Evolutionary conservation across 1,140 invertebrate genomes (phyloP).

Genomic region (Neocloeon triangulifer): DNA sequence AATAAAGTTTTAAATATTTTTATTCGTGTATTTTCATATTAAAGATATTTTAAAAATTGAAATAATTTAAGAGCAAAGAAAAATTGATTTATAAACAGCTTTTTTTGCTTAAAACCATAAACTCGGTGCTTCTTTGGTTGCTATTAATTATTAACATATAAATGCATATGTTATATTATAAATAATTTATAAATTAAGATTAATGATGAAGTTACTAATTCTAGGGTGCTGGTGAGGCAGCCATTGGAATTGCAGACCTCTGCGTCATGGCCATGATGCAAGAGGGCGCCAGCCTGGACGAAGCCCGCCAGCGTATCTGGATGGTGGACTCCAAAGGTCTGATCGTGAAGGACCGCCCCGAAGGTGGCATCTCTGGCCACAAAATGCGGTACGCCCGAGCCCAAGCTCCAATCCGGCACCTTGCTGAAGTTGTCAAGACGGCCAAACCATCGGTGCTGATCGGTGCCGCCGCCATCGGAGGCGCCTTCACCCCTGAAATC

Average conservation of each 20-base stretch:
- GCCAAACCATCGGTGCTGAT: conserved; percentile 72
- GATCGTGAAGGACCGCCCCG: conserved; percentile 51
- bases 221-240: no score
- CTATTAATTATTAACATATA: no score
- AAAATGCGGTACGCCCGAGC: conserved; percentile 55
- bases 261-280: conserved; percentile 70
- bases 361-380: conserved; percentile 33
- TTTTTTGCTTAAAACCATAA: no score
- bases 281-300: conserved; percentile 44
- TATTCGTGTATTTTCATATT: no score
- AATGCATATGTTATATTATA: no score
- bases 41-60: no score
- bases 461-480: conserved; percentile 54
- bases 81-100: no score
- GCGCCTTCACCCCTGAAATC: conserved; percentile 69
- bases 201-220: no score
- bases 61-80: no score
- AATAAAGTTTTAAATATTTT: no score
- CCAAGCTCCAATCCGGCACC: conserved; percentile 35
- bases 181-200: no score
- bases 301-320: conserved; percentile 51
- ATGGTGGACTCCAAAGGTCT: conserved; percentile 49
- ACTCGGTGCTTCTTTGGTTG: no score
- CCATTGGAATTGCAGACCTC: conserved; percentile 67
- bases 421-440: conserved; percentile 50